These are phyloP conservation scores for Dreissena rostriformis DNA, from an alignment of 1,140 invertebrate species.

Conservation along the genomic window DNA sequence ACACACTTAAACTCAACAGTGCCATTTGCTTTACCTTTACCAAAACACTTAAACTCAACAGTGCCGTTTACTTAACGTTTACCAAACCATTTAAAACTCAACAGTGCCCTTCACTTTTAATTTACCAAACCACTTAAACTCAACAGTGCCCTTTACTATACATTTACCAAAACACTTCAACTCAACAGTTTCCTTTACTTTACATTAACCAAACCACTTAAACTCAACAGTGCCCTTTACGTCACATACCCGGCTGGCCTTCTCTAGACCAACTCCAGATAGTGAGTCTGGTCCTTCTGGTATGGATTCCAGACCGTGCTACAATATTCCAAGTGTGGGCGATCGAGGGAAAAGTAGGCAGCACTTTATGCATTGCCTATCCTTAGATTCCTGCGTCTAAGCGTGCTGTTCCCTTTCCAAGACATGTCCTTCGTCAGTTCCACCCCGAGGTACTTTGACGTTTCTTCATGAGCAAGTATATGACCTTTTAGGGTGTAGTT, in stretches of 20 bases:
- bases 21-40: too few species aligned
- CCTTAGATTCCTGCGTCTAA: constrained; percentile 1
- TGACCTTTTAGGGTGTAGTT: background rate
- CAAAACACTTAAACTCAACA: too few species aligned
- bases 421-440: background rate
- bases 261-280: constrained; percentile 28
- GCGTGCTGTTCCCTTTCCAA: constrained; percentile 1
- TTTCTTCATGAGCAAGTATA: background rate
- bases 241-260: constrained; percentile 27
- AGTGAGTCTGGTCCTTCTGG: background rate
- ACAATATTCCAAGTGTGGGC: constrained; percentile 20
- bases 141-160: too few species aligned
- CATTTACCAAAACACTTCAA: too few species aligned
- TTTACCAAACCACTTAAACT: too few species aligned
- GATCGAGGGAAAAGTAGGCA: background rate
- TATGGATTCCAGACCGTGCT: constrained; percentile 26
- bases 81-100: too few species aligned
- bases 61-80: too few species aligned
- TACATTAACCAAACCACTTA: too few species aligned
- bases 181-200: too few species aligned
- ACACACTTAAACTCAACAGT: too few species aligned
- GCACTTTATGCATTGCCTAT: background rate
- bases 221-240: too few species aligned
- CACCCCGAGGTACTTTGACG: background rate
- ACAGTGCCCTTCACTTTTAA: too few species aligned